A percentile compares a stretch with the other conserved stretches of the same genome.
Evolutionary conservation across 2,888 invertebrate species (phyloP).

Genomic region (Caenorhabditis sp.): DNA sequence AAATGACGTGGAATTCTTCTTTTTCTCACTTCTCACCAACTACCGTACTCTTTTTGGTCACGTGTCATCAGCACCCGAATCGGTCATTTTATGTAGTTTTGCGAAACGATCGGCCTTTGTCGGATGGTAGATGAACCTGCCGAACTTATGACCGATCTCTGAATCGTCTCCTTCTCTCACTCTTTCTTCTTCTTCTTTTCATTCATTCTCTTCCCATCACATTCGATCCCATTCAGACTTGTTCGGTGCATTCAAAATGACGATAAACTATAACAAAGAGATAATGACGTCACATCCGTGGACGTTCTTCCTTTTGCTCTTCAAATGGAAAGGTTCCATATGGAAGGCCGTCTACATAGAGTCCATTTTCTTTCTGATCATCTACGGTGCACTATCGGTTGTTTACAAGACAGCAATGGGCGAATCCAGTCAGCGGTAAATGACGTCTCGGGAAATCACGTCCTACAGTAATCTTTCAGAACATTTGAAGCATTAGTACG

Average conservation of each 20-base stretch:
- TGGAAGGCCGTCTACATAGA: slow-evolving; percentile 70
- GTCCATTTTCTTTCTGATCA: slow-evolving; percentile 57
- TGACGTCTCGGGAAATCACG: not conserved
- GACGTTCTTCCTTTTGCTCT: slow-evolving; percentile 63
- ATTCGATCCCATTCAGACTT: no score
- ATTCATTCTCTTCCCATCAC: no score
- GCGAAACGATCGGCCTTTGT: slow-evolving; percentile 16
- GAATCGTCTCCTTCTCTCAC: slow-evolving; percentile 19
- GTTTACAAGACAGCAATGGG: slow-evolving; percentile 61
- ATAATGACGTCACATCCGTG: slow-evolving; percentile 64
- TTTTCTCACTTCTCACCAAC: not conserved
- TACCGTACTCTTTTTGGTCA: slow-evolving; percentile 34
- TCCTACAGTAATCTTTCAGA: slow-evolving; percentile 25
- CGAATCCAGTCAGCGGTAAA: slow-evolving; percentile 57
- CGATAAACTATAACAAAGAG: slow-evolving; percentile 66
- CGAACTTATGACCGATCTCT: slow-evolving; percentile 42
- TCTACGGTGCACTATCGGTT: slow-evolving; percentile 60
- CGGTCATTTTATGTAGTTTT: slow-evolving; percentile 37
- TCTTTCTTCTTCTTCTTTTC: not conserved
- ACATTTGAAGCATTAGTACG: slow-evolving; percentile 63
- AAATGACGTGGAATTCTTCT: slow-evolving; percentile 22
- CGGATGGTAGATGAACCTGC: slow-evolving; percentile 41
- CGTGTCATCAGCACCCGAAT: slow-evolving; percentile 24
- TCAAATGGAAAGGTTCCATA: slow-evolving; percentile 66
- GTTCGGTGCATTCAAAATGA: slow-evolving; percentile 59